Conservation (phyloP, 2,113 vertebrate genomes). For the Prinia subflava region DNA sequence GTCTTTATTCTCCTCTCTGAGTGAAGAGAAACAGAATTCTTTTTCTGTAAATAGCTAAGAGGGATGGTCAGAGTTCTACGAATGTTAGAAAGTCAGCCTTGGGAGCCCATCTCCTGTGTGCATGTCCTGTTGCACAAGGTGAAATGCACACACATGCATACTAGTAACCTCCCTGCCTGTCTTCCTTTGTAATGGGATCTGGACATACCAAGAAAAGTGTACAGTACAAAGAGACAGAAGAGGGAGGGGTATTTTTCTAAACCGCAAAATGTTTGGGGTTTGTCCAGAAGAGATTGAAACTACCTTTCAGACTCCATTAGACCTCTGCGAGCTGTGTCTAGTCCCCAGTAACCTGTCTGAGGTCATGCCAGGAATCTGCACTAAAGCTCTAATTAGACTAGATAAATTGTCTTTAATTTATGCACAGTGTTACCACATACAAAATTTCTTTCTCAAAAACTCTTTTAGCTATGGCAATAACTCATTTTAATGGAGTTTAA, state of each 20-base stretch:
- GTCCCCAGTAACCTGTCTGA: neutral
- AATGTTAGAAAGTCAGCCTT: neutral
- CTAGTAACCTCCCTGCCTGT: neutral
- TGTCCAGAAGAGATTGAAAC: neutral
- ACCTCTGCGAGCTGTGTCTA: neutral
- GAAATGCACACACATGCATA: neutral
- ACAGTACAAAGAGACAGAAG: neutral
- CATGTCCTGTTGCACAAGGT: rapidly evolving
- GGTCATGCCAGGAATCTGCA: neutral
- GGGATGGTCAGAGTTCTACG: neutral
- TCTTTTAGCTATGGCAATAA: neutral
- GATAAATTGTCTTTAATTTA: neutral
- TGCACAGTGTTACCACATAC: neutral
- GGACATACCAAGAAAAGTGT: neutral
- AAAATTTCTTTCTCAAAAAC: neutral
- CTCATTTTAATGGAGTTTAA: neutral
- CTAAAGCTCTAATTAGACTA: neutral
- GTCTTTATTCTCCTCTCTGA: neutral
- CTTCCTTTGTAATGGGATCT: neutral
- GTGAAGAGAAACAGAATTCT: neutral
- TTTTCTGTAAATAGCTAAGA: neutral
- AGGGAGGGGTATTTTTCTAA: neutral
- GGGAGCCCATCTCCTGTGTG: neutral
- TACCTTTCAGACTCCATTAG: neutral
- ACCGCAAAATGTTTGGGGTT: neutral